These are phyloP conservation scores for Drosophila setosimentum DNA, from an alignment of 2,888 invertebrate species.

Conservation along the genomic window DNA sequence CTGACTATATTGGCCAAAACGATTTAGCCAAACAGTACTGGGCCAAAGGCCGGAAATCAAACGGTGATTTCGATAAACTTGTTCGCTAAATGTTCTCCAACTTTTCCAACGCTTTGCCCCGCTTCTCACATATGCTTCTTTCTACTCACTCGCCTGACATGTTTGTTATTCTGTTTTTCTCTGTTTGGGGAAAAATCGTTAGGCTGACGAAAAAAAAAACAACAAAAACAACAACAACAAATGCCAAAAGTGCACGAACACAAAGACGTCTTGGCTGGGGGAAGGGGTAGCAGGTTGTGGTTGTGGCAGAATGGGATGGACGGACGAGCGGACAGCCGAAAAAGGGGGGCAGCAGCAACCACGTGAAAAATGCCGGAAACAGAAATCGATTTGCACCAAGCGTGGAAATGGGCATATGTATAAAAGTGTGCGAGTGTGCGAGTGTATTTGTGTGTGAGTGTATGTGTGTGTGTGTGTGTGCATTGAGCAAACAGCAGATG, in stretches of 20 bases:
- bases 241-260: slow-evolving; percentile 75
- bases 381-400: slow-evolving; percentile 83
- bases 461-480: slow-evolving; percentile 25
- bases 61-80: slow-evolving; percentile 54
- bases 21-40: slow-evolving; percentile 24
- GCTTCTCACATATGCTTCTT: slow-evolving; percentile 13
- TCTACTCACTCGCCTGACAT: slow-evolving; percentile 35
- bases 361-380: slow-evolving; percentile 85
- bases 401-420: slow-evolving; percentile 48
- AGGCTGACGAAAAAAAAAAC: slow-evolving; percentile 49
- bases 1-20: not conserved
- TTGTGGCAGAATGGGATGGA: slow-evolving; percentile 28
- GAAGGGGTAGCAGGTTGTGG: slow-evolving; percentile 1
- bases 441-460: slow-evolving; percentile 17
- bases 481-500: slow-evolving; percentile 28
- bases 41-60: slow-evolving; percentile 67
- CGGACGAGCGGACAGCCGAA: slow-evolving; percentile 23
- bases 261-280: slow-evolving; percentile 6
- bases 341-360: slow-evolving; percentile 62
- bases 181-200: slow-evolving; percentile 78
- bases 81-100: slow-evolving; percentile 30
- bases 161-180: slow-evolving; percentile 43
- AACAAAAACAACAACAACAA: slow-evolving; percentile 65
- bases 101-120: slow-evolving; percentile 22
- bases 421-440: slow-evolving; percentile 17